Evolutionary conservation across 2,113 vertebrate species (phyloP), one percentile per base, ranked within the genome.

Genomic region (Lagopus leucura): DNA sequence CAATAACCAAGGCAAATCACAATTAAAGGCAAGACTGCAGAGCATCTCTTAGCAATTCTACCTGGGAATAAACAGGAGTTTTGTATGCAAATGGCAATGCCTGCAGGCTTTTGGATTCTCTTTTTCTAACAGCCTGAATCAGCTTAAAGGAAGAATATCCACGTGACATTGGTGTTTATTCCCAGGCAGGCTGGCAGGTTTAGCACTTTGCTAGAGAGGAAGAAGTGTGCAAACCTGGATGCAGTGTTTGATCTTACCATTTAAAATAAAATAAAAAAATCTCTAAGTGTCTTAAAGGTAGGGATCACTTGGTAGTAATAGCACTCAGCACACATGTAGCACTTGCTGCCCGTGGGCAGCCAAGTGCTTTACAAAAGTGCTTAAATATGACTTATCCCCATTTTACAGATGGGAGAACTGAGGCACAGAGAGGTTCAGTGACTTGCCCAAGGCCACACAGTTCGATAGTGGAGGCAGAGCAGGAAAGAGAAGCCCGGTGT

Each of bases 391-490:
- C 91, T 96, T 93, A 85, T 94, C 91, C 92, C 95, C 92, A 93
- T 95, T 96, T 96, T 95, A 95, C 91, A 94, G 93, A 92, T 89
- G 93, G 95, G 95, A 95, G 94, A 95, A 92, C 94, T 94, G 94
- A 94, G 96, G 93, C 91, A 94, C 82, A 93, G 82, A 93, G 86
- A 91, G 90, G 82, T 89, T 8, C 58, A 93, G 95, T 96, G 95
- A 93, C 95, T 95, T 95, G 91, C 94, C 94, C 93, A 96, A 94
- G 89, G 92, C 94, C 92, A 95, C 94, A 14, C 60, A 87, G 82
- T 92, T 86, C 82, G 94, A 79, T 72, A 88, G 76, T 79, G 89
- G 96, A 96, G 95, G 88, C 91, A 92, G 76, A 94, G 73, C 95
- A 86, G 92, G 81, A 91, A 92, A 93, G 75, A 13, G 40, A 95